Evolutionary conservation across 1,140 invertebrate genomes (phyloP).

Genomic region (Eriocheir sinensis): DNA sequence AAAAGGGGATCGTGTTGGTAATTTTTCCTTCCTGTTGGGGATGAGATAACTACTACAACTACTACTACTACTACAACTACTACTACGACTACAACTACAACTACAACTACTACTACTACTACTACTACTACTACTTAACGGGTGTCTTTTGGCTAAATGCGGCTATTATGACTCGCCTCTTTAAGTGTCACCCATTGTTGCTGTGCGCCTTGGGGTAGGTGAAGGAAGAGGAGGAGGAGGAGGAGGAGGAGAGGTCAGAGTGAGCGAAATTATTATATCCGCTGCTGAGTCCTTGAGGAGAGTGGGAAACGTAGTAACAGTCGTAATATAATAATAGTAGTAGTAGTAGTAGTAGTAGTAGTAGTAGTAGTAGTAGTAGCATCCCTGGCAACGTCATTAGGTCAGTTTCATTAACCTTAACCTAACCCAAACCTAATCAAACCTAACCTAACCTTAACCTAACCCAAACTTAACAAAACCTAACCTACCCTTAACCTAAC

Average conservation of each 20-base stretch:
- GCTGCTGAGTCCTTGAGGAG: neutral
- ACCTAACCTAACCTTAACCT: no score
- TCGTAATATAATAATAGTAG: neutral
- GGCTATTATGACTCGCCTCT: neutral
- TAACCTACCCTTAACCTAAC: no score
- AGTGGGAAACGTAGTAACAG: neutral
- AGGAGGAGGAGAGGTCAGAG: neutral
- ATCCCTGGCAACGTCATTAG: no score
- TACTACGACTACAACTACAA: neutral
- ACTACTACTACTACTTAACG: neutral
- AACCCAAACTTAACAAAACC: no score
- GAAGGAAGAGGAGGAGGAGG: neutral
- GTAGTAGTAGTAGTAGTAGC: constrained; percentile 24
- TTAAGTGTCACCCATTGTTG: neutral
- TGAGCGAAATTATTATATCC: neutral
- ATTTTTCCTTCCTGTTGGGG: neutral
- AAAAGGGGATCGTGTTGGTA: no score
- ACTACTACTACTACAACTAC: constrained; percentile 7
- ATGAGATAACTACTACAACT: neutral
- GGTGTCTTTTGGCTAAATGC: neutral
- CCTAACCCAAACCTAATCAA: no score
- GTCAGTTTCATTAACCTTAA: no score
- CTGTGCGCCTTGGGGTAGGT: neutral
- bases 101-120: neutral
- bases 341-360: constrained; percentile 16